A percentile compares a stretch with the other conserved stretches of the same genome.
Conservation (phyloP, 2,888 invertebrate species). For the Drosophila nr. perissopoda region DNA sequence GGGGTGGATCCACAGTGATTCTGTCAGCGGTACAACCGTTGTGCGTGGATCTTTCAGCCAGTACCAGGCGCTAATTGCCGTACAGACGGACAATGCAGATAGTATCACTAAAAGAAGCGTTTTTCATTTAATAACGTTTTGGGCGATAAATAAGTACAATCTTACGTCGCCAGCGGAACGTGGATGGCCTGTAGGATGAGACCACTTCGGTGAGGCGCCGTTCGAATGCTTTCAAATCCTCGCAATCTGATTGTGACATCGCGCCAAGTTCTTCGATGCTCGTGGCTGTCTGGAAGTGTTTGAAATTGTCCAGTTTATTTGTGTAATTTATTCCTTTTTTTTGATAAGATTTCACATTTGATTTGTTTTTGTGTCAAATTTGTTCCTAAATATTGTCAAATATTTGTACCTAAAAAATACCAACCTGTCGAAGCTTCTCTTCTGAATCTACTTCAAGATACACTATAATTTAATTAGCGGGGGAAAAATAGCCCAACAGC, state of each 20-base stretch:
- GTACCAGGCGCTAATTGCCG: slow-evolving; percentile 97
- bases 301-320: slow-evolving; percentile 75
- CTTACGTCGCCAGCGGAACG: slow-evolving; percentile 97
- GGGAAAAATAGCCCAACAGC: not conserved
- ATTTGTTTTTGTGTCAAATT: slow-evolving; percentile 62
- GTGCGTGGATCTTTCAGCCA: slow-evolving; percentile 98
- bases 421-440: not conserved
- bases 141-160: slow-evolving; percentile 45
- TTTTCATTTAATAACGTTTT: slow-evolving; percentile 1
- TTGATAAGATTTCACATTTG: slow-evolving; percentile 74
- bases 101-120: slow-evolving; percentile 89
- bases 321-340: slow-evolving; percentile 46
- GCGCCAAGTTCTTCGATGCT: slow-evolving; percentile 76
- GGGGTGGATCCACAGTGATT: slow-evolving; percentile 96
- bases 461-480: not conserved
- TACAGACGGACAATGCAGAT: slow-evolving; percentile 93
- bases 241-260: slow-evolving; percentile 95
- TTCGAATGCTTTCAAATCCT: slow-evolving; percentile 99
- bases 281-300: slow-evolving; percentile 69
- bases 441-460: not conserved
- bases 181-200: slow-evolving; percentile 96
- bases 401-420: slow-evolving; percentile 32
- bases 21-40: slow-evolving; percentile 94
- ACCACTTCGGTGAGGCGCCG: slow-evolving; percentile 98
- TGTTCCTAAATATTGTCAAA: slow-evolving; percentile 39